Evolutionary conservation across 1,140 invertebrate species (phyloP).

Genomic region (Leptoteleia sp.): DNA sequence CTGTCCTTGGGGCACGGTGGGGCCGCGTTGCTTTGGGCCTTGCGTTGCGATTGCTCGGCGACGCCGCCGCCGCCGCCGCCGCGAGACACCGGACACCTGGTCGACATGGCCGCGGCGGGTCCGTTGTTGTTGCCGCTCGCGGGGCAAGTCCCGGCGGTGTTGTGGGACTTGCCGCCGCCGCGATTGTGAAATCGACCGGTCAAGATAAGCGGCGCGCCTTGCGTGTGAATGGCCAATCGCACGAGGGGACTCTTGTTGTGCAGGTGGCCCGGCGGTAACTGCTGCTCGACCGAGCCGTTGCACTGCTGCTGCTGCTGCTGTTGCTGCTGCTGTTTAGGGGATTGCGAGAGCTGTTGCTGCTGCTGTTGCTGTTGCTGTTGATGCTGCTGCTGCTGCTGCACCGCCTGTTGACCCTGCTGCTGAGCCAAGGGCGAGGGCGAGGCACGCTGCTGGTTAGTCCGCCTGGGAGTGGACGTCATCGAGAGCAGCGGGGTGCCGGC

Average conservation of each 20-base stretch:
- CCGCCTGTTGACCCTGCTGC: conserved; percentile 25
- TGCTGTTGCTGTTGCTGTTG: conserved; percentile 20
- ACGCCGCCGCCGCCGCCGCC: neutral
- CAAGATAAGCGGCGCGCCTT: conserved; percentile 88
- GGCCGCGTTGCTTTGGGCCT: conserved; percentile 38
- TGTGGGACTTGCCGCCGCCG: conserved; percentile 68
- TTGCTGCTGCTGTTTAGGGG: neutral
- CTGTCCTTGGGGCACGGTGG: conserved; percentile 13
- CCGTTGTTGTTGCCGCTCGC: conserved; percentile 9
- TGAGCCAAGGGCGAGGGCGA: too few relatives aligned
- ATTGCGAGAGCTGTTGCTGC: too few relatives aligned
- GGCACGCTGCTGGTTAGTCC: conserved; percentile 75
- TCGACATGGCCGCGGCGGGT: conserved; percentile 16
- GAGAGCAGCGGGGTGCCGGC: conserved; percentile 87
- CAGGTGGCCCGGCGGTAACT: conserved; percentile 67
- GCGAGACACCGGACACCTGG: conserved; percentile 27
- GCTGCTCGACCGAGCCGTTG: conserved; percentile 67
- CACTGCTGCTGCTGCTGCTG: conserved; percentile 42
- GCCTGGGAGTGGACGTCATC: conserved; percentile 78
- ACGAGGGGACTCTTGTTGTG: conserved; percentile 82
- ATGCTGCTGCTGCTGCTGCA: conserved; percentile 19
- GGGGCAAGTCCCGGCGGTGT: conserved; percentile 34
- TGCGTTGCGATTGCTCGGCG: conserved; percentile 2
- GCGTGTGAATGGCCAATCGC: conserved; percentile 87
- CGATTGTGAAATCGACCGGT: conserved; percentile 81